Conservation (phyloP, 2,888 invertebrate genomes). For the Stenolophus ochropezus region DNA sequence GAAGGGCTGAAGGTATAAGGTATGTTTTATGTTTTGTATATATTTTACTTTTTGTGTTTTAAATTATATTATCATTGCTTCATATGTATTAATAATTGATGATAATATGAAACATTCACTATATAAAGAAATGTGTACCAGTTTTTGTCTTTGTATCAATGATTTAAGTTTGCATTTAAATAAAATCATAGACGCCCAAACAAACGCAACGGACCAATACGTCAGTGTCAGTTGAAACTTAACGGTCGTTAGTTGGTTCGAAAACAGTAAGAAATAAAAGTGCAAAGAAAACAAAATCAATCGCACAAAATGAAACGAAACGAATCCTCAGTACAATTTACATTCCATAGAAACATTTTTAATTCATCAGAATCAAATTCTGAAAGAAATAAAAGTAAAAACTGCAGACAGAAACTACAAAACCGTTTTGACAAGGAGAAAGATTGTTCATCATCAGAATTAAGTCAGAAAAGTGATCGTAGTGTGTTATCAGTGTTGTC, state of each 20-base stretch:
- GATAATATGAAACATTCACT: too few relatives aligned
- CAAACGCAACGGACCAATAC: background rate
- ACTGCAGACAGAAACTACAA: slow-evolving; percentile 70
- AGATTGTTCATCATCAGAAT: slow-evolving; percentile 52
- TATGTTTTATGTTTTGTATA: background rate
- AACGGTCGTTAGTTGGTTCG: slow-evolving; percentile 47
- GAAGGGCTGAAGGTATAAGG: background rate
- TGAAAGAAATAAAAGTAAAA: slow-evolving; percentile 60
- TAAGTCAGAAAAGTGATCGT: slow-evolving; percentile 64
- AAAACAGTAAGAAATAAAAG: slow-evolving; percentile 30
- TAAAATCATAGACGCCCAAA: background rate
- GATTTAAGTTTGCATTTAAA: too few relatives aligned
- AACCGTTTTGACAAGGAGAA: slow-evolving; percentile 67
- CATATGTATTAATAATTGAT: too few relatives aligned
- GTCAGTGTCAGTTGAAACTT: slow-evolving; percentile 39
- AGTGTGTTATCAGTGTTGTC: slow-evolving; percentile 72
- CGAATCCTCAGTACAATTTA: slow-evolving; percentile 67
- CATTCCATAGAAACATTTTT: slow-evolving; percentile 67
- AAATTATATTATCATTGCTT: too few relatives aligned
- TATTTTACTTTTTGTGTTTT: background rate
- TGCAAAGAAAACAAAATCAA: slow-evolving; percentile 2
- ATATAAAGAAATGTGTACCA: too few relatives aligned
- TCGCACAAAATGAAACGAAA: slow-evolving; percentile 62
- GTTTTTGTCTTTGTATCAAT: too few relatives aligned
- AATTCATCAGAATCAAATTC: slow-evolving; percentile 50